Base-by-base conservation (phyloP, 1,140 invertebrate genomes). In the Drosophila lini region DNA sequence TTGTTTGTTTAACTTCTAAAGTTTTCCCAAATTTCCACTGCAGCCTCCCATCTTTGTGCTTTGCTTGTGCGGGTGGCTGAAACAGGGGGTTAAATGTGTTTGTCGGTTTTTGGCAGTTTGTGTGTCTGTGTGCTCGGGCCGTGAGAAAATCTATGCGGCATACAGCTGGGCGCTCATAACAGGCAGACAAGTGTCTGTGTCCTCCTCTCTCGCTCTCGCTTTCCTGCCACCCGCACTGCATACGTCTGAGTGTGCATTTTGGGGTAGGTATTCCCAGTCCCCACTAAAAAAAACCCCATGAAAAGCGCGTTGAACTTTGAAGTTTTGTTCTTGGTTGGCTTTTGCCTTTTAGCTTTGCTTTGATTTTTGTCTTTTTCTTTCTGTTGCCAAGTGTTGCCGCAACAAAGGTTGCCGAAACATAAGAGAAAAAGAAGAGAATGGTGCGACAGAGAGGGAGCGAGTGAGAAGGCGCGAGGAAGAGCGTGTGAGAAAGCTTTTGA, bases 101-200 rank as follows among this genome's bases (percentile, higher is more conserved):
- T 15, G 41, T 42, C 11, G n/a, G 52, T 42, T 53, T 36, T 53
- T 22, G 52, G 52, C 52, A 53, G 19, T 40, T 19, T 70, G 38
- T 47, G 45, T 57, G 42, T 61, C 13, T 68, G 60, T 70, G 38
- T 76, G 67, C 36, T 50, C n/a, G 68, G 55, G 73, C 77, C 84
- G 83, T 88, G 80, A 88, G 80, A 86, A 83, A 88, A 86, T 86
- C 83, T 86, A 86, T 88, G 83, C 80, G 84, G 84, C 80, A 88
- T 89, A 84, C 84, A 89, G 84, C 80, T 88, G 83, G 83, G 83
- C 84, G 83, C 84, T 65, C 83, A 88, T 88, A 75, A 44, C 52
- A 38, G 34, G 19, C 59, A 62, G 63, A 77, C 61, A 71, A 73
- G 76, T 78, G 74, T 53, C 76, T 59, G 55, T 59, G 19, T 38